Conservation (phyloP, 2,113 vertebrate species). For the Oceanites oceanicus region DNA sequence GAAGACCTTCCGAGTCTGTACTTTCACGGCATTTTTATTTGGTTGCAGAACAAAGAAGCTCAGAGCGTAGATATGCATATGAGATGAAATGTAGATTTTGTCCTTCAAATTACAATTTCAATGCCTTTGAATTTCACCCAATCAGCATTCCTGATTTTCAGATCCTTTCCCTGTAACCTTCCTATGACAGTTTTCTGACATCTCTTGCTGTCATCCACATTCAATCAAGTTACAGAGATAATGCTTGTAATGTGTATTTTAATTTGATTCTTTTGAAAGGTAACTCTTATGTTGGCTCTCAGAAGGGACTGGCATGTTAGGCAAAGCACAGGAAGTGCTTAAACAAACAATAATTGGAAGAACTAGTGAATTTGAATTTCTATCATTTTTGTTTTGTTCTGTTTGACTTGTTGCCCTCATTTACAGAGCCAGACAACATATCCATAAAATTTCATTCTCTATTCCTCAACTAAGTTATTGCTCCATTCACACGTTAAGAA, state of each 20-base stretch:
- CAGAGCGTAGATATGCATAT: neutral
- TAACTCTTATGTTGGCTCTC: neutral
- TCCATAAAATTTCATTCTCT: neutral
- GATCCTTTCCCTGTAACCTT: neutral
- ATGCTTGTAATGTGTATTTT: neutral
- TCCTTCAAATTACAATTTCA: conserved; percentile 5
- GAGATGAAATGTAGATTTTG: neutral
- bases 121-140: neutral
- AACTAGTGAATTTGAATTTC: neutral
- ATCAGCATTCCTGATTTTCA: neutral
- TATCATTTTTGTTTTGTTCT: neutral
- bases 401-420: neutral
- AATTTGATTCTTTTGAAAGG: neutral
- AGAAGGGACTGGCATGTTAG: neutral
- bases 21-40: neutral
- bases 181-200: neutral
- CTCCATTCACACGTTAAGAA: neutral
- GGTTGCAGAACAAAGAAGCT: neutral
- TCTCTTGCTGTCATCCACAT: neutral
- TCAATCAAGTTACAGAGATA: neutral
- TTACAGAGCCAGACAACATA: neutral
- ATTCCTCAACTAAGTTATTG: neutral
- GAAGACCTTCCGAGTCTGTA: neutral
- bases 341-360: neutral
- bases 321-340: neutral